phyloP scores from a whole-genome alignment of 2,888 invertebrate genomes.

The Carterocephalus palaemon region DNA sequence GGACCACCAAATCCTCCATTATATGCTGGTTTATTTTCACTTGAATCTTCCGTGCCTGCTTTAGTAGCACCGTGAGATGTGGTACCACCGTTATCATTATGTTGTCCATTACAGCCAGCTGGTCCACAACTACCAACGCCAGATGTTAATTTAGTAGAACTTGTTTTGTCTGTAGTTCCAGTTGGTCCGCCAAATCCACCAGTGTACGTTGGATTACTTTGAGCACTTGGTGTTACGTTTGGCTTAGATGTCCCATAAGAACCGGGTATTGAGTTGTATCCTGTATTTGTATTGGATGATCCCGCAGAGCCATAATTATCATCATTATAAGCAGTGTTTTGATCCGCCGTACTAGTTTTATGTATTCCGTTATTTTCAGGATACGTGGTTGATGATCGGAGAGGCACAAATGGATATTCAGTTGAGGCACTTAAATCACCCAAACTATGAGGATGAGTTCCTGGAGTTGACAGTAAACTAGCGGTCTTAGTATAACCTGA shows the following conservation, averaged over 20 bases:
- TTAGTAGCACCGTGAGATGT: constrained; percentile 3
- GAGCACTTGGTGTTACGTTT: constrained; percentile 1
- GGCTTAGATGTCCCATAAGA: constrained; percentile 19
- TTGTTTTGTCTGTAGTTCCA: constrained; percentile 34
- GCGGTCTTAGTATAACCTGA: no score
- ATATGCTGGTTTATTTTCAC: constrained; percentile 18
- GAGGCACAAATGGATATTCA: not conserved
- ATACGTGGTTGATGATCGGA: not conserved
- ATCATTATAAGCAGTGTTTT: constrained; percentile 16
- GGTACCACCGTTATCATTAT: constrained; percentile 1
- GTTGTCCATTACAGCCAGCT: constrained; percentile 21
- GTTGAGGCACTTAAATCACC: constrained; percentile 4
- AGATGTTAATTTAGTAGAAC: constrained; percentile 29
- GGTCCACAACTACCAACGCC: constrained; percentile 1
- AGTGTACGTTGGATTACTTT: constrained; percentile 33
- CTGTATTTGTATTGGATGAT: constrained; percentile 3
- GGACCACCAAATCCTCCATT: constrained; percentile 49
- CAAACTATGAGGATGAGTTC: not conserved
- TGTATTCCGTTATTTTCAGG: not conserved
- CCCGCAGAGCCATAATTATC: constrained; percentile 8
- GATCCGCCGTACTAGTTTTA: constrained; percentile 1
- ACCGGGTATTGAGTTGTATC: constrained; percentile 7
- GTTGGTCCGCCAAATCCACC: constrained; percentile 41
- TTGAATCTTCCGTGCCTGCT: no score
- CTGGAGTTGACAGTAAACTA: constrained; percentile 3